Percentiles rank a stretch among this genome's conserved stretches.
phyloP scores from a whole-genome alignment of 1,140 invertebrate genomes.

The Battus philenor region DNA sequence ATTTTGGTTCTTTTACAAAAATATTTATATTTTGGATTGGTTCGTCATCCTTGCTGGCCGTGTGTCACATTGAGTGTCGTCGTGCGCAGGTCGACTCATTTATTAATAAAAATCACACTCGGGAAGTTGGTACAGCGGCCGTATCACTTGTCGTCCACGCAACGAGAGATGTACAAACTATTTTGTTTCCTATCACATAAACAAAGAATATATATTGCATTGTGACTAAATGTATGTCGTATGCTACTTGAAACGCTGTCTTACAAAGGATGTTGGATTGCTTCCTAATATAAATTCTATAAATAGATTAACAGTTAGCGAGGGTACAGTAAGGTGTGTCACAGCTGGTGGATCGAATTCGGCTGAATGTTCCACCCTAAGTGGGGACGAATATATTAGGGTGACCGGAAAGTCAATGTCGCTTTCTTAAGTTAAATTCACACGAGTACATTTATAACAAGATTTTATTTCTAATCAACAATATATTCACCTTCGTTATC shows the following conservation, averaged over 20 bases:
- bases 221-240: not conserved
- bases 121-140: slow-evolving; percentile 29
- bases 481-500: too few relatives aligned
- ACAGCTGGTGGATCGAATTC: slow-evolving; percentile 3
- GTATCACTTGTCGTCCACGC: not conserved
- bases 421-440: too few relatives aligned
- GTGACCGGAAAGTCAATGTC: too few relatives aligned
- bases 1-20: too few relatives aligned
- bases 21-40: too few relatives aligned
- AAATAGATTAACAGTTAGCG: slow-evolving; percentile 9
- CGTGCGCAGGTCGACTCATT: slow-evolving; percentile 56
- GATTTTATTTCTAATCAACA: too few relatives aligned
- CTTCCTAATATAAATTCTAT: slow-evolving; percentile 15
- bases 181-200: not conserved
- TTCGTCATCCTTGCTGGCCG: slow-evolving; percentile 12
- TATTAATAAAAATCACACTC: slow-evolving; percentile 56
- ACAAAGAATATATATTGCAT: not conserved
- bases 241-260: not conserved
- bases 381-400: slow-evolving; percentile 4
- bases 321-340: slow-evolving; percentile 13
- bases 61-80: slow-evolving; percentile 28
- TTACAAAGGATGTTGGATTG: slow-evolving; percentile 12
- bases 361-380: not conserved
- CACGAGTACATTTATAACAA: too few relatives aligned
- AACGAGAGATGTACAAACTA: not conserved